Conservation (phyloP, 1,140 invertebrate species). For the Bombus cullumanus region DNA sequence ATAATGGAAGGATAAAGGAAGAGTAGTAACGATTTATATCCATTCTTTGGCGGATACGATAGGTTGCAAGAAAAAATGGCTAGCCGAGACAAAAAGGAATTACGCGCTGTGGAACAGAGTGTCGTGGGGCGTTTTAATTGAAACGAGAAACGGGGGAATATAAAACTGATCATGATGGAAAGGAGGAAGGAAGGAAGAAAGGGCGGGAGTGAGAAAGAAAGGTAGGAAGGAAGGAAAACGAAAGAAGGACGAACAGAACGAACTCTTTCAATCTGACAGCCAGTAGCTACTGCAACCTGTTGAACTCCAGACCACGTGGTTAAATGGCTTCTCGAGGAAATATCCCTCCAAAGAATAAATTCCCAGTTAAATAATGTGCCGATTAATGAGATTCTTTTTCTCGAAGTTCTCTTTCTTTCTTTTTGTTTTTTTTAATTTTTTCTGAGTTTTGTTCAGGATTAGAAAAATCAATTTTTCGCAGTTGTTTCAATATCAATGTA, state of each 20-base stretch:
- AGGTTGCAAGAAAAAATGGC: background rate
- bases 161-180: slow-evolving; percentile 50
- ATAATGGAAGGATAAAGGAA: background rate
- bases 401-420: too few relatives aligned
- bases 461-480: too few relatives aligned
- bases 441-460: too few relatives aligned
- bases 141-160: slow-evolving; percentile 64
- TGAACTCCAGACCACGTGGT: slow-evolving; percentile 65
- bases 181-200: slow-evolving; percentile 40
- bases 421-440: too few relatives aligned
- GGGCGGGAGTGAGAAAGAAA: slow-evolving; percentile 27
- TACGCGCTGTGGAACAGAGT: slow-evolving; percentile 15
- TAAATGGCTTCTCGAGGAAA: background rate
- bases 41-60: background rate
- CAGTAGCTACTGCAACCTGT: slow-evolving; percentile 77
- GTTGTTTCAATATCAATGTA: too few relatives aligned
- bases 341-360: background rate
- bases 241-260: slow-evolving; percentile 60
- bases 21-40: background rate
- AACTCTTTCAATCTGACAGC: slow-evolving; percentile 38
- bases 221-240: slow-evolving; percentile 54
- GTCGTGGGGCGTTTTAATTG: slow-evolving; percentile 69
- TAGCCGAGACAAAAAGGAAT: slow-evolving; percentile 36
- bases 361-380: background rate
- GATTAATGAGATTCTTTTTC: background rate